Conservation (phyloP, 2,113 vertebrate species). For the Odobenus rosmarus region DNA sequence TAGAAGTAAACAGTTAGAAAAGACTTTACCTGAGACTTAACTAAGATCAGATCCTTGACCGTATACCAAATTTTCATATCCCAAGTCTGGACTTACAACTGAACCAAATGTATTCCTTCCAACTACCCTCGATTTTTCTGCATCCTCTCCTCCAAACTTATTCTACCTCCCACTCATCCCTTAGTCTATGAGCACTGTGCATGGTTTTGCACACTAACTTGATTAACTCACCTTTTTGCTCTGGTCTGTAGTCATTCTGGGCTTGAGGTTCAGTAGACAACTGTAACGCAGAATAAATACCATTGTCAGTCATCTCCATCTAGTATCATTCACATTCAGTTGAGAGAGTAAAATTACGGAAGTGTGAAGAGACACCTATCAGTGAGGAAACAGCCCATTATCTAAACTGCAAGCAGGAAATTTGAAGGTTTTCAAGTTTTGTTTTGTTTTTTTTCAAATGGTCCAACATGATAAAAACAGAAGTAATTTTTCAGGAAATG, state of each 20-base stretch:
- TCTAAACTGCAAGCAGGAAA: constrained; percentile 64
- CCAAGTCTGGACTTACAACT: not conserved
- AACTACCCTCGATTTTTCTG: not conserved
- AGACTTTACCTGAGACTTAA: not conserved
- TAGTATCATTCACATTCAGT: not conserved
- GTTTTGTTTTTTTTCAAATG: not conserved
- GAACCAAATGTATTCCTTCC: not conserved
- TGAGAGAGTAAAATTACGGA: not conserved
- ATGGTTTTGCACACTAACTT: not conserved
- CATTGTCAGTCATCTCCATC: not conserved
- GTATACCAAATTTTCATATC: not conserved
- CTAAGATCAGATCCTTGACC: not conserved
- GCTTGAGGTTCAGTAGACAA: not conserved
- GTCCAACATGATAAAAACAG: constrained; percentile 41
- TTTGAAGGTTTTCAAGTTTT: not conserved
- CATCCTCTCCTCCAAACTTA: not conserved
- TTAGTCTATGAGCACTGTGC: not conserved
- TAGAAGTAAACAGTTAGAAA: not conserved
- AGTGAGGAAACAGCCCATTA: not conserved
- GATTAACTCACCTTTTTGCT: constrained; percentile 47
- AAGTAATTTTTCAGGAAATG: constrained; percentile 69
- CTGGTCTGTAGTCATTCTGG: not conserved
- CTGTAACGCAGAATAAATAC: not conserved
- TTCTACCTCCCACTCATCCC: not conserved
- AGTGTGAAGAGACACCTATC: not conserved